Evolutionary conservation across 2,113 vertebrate genomes (phyloP).

Genomic region (Cacatua alba): DNA sequence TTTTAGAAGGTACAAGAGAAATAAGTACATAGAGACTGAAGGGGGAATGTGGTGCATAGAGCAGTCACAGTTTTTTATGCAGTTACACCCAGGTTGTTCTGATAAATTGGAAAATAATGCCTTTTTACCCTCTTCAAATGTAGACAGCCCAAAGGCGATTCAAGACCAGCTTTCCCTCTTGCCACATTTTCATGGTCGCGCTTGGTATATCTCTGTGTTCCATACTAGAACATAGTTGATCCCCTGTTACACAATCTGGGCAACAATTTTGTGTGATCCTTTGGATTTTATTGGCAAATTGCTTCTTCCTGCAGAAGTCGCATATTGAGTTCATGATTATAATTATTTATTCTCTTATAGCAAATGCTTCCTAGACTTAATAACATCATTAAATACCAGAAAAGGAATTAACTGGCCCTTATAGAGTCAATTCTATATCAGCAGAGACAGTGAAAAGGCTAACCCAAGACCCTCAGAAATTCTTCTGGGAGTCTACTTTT

Average conservation of each 20-base stretch:
- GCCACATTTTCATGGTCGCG: not conserved
- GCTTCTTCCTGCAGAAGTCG: not conserved
- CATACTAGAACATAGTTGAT: not conserved
- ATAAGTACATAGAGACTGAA: not conserved
- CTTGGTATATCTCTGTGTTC: not conserved
- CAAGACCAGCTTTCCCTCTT: not conserved
- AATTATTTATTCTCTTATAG: not conserved
- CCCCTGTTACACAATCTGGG: not conserved
- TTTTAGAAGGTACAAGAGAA: not conserved
- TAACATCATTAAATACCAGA: not conserved
- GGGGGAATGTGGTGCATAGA: too few species aligned
- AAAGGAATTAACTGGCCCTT: not conserved
- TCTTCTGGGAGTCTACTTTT: not conserved
- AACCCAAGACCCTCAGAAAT: not conserved
- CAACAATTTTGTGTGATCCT: not conserved
- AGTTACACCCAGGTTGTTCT: not conserved
- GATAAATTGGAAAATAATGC: not conserved
- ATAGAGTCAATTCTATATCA: not conserved
- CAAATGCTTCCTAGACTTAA: not conserved
- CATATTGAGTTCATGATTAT: not conserved
- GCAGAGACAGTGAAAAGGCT: not conserved
- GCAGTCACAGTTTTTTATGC: not conserved
- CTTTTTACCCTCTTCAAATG: not conserved
- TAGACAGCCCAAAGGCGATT: not conserved
- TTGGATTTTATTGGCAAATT: not conserved